Evolutionary conservation across 2,113 vertebrate species (phyloP).

Genomic region (Rostratula benghalensis): DNA sequence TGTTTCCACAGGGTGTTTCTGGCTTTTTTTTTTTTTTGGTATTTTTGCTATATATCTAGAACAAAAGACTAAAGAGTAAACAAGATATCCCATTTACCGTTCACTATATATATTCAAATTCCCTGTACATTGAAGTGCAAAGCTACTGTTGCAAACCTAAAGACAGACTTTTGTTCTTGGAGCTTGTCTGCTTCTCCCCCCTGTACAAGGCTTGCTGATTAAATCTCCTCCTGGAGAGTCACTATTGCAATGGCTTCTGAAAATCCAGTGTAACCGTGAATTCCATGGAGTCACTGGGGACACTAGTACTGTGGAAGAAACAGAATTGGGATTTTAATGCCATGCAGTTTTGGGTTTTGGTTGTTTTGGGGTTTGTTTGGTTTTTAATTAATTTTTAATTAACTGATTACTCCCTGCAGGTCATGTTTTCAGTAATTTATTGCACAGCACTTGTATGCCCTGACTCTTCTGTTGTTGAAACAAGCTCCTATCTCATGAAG

Average conservation of each 20-base stretch:
- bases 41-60: not conserved
- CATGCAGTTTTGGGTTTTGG: not conserved
- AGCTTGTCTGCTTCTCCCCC: not conserved
- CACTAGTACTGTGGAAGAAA: not conserved
- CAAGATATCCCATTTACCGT: not conserved
- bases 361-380: too few species aligned
- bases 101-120: not conserved
- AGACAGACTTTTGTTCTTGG: not conserved
- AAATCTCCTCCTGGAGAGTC: not conserved
- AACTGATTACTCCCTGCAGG: not conserved
- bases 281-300: not conserved
- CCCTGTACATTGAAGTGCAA: not conserved
- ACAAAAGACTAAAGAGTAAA: not conserved
- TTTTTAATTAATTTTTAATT: not conserved
- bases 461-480: not conserved
- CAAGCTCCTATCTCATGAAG: not conserved
- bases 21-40: not conserved
- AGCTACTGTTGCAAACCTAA: not conserved
- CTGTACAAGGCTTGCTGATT: not conserved
- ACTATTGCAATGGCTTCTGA: not conserved
- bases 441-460: not conserved
- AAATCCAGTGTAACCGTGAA: not conserved
- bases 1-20: not conserved
- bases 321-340: not conserved
- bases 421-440: not conserved